These are phyloP conservation scores for Pyrgilauda ruficollis DNA, from an alignment of 2,113 vertebrate species.

Conservation along the genomic window DNA sequence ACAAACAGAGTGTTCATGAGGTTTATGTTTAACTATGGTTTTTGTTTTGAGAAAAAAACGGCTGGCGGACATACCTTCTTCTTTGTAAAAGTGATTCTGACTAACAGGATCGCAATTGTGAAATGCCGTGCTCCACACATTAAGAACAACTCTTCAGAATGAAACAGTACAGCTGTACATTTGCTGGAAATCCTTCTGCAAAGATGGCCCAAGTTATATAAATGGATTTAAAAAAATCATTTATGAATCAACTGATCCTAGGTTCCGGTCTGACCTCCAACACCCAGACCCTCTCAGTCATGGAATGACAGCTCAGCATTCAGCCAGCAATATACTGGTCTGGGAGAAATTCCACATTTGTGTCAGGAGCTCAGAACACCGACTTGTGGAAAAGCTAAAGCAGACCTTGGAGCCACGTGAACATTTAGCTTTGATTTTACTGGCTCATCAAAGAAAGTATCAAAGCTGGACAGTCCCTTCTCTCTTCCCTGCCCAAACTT, in stretches of 20 bases:
- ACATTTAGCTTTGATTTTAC: not conserved
- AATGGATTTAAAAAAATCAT: not conserved
- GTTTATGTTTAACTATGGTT: not conserved
- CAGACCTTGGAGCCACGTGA: not conserved
- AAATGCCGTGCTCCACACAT: not conserved
- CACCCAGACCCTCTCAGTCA: not conserved
- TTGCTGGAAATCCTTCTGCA: not conserved
- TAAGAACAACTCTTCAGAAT: not conserved
- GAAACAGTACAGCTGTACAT: not conserved
- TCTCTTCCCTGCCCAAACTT: not conserved
- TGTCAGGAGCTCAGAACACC: not conserved
- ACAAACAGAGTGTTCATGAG: not conserved
- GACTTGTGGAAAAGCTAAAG: not conserved
- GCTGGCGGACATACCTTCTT: not conserved
- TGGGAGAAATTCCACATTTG: not conserved
- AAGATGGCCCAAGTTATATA: not conserved
- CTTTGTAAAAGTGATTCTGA: not conserved
- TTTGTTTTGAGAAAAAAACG: not conserved
- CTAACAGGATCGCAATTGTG: not conserved
- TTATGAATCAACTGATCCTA: not conserved
- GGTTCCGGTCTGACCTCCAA: not conserved
- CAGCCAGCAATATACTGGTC: not conserved
- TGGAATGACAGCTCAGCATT: not conserved
- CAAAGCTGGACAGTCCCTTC: not conserved
- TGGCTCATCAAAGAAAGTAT: not conserved